phyloP scores from a whole-genome alignment of 2,113 vertebrate genomes.

The Cololabis saira region DNA sequence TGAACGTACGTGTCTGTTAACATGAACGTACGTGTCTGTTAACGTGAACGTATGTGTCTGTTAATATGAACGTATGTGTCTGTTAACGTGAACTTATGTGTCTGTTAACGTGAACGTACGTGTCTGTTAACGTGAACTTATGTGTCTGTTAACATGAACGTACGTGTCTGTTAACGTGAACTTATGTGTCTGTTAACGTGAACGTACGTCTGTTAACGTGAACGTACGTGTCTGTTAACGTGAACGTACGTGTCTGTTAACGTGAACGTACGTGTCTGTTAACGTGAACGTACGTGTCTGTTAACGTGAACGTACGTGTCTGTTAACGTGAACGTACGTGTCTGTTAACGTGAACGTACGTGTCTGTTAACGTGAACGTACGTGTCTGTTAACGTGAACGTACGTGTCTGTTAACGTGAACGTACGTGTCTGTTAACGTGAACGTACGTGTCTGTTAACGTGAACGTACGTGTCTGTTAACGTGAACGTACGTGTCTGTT shows the following conservation, averaged over 20 bases:
- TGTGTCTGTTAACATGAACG: constrained; percentile 45
- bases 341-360: constrained; percentile 22
- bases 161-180: constrained; percentile 16
- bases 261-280: constrained; percentile 21
- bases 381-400: constrained; percentile 25
- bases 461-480: constrained; percentile 20
- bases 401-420: constrained; percentile 44
- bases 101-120: constrained; percentile 10
- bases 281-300: constrained; percentile 18
- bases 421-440: constrained; percentile 23
- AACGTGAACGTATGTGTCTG: constrained; percentile 38
- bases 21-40: constrained; percentile 16
- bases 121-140: constrained; percentile 29
- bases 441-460: constrained; percentile 14
- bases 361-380: constrained; percentile 14
- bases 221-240: constrained; percentile 38
- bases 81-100: constrained; percentile 24
- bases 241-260: too few relatives aligned
- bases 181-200: constrained; percentile 20
- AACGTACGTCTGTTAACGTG: constrained; percentile 25
- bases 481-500: constrained; percentile 40
- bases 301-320: constrained; percentile 33
- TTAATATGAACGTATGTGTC: too few relatives aligned
- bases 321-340: too few relatives aligned
- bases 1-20: constrained; percentile 15